Evolutionary conservation across 2,797 vertebrate species (phyloP).

Genomic region (Hydrophis major): DNA sequence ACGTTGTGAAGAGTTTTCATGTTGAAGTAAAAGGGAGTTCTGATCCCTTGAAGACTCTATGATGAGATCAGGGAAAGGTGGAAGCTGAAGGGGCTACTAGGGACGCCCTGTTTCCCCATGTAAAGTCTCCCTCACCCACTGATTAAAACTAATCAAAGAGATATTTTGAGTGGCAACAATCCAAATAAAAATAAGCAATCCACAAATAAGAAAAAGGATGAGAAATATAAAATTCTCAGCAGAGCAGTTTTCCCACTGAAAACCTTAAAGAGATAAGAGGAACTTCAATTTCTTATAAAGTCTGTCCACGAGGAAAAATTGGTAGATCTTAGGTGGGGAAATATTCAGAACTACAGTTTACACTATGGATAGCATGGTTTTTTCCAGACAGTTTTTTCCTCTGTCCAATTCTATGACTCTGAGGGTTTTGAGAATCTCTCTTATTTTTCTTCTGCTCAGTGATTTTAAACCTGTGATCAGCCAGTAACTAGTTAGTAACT

Average conservation of each 20-base stretch:
- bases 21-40: background rate
- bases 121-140: background rate
- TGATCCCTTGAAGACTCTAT: background rate
- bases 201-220: background rate
- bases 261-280: background rate
- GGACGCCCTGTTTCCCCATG: rapidly evolving
- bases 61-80: background rate
- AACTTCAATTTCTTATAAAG: background rate
- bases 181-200: background rate
- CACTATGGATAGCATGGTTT: background rate
- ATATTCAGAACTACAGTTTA: background rate
- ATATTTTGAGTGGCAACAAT: background rate
- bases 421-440: background rate
- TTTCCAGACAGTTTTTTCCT: background rate
- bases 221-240: background rate
- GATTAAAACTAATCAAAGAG: background rate
- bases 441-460: background rate
- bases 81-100: background rate
- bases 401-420: background rate
- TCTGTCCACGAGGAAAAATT: background rate
- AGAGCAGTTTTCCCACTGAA: background rate
- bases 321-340: background rate
- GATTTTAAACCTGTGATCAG: background rate
- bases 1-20: background rate
- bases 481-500: background rate